Conservation (phyloP, 2,888 invertebrate species). For the Chaetogeoica ovagalla region DNA sequence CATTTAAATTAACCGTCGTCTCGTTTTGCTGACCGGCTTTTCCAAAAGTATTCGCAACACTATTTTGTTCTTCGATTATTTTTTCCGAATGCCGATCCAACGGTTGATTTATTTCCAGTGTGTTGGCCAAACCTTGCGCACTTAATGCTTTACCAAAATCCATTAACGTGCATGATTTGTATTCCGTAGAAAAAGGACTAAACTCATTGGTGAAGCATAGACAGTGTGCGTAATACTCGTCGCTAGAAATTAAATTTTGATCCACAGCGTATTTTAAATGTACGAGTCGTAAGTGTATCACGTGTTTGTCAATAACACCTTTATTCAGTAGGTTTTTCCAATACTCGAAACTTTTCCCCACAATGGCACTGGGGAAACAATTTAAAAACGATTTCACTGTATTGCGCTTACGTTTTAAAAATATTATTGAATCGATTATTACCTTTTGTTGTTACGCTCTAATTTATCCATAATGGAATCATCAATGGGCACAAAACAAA, state of each 20-base stretch:
- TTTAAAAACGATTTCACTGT: background rate
- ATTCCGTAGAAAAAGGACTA: background rate
- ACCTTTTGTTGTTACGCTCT: slow-evolving; percentile 5
- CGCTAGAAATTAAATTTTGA: slow-evolving; percentile 7
- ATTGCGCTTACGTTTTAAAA: background rate
- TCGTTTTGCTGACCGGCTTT: background rate
- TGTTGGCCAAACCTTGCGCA: background rate
- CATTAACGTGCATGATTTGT: slow-evolving; percentile 11
- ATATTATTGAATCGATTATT: background rate
- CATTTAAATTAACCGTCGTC: background rate
- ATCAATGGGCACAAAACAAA: too few species aligned
- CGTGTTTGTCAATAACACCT: slow-evolving; percentile 1
- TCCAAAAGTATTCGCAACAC: background rate
- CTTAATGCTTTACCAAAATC: slow-evolving; percentile 12
- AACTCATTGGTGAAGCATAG: background rate
- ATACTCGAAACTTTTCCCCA: slow-evolving; percentile 27
- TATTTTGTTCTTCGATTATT: background rate
- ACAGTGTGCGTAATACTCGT: background rate
- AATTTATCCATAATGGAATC: background rate
- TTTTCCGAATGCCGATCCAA: background rate
- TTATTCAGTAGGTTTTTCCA: slow-evolving; percentile 14
- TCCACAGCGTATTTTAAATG: slow-evolving; percentile 37
- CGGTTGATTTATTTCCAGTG: background rate
- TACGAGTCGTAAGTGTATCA: background rate
- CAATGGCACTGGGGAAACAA: slow-evolving; percentile 27